Conservation (phyloP, 2,113 vertebrate genomes). For the Sula dactylatra region DNA sequence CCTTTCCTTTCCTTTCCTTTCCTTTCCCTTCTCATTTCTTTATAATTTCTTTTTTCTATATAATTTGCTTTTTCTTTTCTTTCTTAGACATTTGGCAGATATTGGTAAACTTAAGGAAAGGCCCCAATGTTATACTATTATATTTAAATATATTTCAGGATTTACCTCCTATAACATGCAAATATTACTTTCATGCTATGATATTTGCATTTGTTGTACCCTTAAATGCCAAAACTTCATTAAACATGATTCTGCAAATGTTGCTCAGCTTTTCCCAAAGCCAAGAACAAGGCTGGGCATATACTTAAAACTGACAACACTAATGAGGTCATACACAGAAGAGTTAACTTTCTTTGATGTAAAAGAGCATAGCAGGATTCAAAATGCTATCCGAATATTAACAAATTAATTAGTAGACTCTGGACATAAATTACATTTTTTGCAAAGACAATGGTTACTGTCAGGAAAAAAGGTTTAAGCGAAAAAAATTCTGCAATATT, state of each 20-base stretch:
- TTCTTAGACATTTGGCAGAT: not conserved
- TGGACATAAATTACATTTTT: not conserved
- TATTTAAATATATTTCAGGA: not conserved
- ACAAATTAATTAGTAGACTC: not conserved
- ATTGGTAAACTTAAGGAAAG: not conserved
- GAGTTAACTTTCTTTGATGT: not conserved
- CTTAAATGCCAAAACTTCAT: conserved; percentile 34
- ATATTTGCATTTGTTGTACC: conserved; percentile 25
- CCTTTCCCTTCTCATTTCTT: not conserved
- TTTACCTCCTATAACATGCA: not conserved
- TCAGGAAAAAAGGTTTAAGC: not conserved
- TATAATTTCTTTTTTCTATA: too few species aligned
- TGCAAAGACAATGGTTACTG: not conserved
- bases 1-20: not conserved
- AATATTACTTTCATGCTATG: not conserved
- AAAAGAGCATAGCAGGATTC: not conserved
- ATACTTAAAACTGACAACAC: not conserved
- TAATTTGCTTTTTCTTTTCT: not conserved
- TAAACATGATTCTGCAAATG: conserved; percentile 18
- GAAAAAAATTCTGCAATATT: not conserved
- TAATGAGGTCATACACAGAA: not conserved
- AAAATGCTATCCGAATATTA: conserved; percentile 10
- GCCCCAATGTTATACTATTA: not conserved
- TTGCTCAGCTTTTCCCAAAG: conserved; percentile 1
- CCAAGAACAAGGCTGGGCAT: not conserved